Evolutionary conservation across 2,113 vertebrate genomes (phyloP).

Genomic region (Rhodinocichla rosea): DNA sequence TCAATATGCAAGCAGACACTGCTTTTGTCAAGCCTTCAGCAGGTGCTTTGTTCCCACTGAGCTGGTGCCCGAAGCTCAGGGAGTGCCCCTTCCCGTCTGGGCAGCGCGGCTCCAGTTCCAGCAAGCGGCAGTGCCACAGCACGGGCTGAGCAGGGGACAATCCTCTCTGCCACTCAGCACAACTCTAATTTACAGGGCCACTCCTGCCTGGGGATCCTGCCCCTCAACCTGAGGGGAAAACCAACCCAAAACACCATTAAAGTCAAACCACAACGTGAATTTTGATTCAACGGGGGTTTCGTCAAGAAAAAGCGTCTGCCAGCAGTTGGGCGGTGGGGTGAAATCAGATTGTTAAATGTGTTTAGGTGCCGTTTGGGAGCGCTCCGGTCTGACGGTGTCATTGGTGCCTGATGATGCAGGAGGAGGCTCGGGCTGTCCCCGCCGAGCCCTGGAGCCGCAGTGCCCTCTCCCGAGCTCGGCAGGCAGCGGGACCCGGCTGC

Average conservation of each 20-base stretch:
- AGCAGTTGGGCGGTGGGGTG: constrained; percentile 25
- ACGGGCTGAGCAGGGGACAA: background rate
- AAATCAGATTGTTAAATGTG: constrained; percentile 27
- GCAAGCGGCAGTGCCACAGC: background rate
- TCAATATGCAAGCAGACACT: background rate
- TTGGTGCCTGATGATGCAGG: background rate
- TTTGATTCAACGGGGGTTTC: background rate
- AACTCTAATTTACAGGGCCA: background rate
- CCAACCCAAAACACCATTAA: background rate
- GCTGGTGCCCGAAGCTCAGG: background rate
- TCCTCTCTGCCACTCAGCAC: background rate
- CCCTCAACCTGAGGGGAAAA: background rate
- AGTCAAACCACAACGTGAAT: background rate
- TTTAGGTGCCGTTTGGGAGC: background rate
- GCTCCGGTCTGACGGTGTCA: background rate
- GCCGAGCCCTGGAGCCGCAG: background rate
- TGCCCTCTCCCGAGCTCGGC: constrained; percentile 35
- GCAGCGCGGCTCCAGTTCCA: background rate
- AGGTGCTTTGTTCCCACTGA: background rate
- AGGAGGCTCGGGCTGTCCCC: background rate
- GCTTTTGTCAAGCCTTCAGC: background rate
- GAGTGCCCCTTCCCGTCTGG: background rate
- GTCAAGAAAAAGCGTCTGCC: background rate
- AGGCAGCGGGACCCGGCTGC: background rate
- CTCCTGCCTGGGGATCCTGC: background rate